Conservation (phyloP, 2,113 vertebrate genomes). For the Axis porcinus region DNA sequence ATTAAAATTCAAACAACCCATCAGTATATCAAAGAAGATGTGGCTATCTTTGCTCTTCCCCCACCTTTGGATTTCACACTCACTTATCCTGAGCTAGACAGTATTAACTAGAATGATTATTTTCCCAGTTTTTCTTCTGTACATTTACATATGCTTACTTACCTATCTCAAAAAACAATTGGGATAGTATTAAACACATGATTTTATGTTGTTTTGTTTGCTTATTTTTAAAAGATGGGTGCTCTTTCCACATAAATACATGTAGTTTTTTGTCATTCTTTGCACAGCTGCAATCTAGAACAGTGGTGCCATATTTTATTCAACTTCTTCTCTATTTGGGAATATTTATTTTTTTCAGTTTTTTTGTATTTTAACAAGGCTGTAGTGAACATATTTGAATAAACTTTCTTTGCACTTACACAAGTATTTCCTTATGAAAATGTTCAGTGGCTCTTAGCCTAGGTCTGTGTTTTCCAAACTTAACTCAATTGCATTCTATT, state of each 20-base stretch:
- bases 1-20: not conserved
- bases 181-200: not conserved
- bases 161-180: not conserved
- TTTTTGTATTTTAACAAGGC: not conserved
- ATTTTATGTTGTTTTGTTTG: not conserved
- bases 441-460: not conserved
- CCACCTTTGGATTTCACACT: not conserved
- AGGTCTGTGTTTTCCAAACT: not conserved
- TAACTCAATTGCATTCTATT: not conserved
- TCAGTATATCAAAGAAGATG: not conserved
- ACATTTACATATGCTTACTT: not conserved
- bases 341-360: not conserved
- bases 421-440: not conserved
- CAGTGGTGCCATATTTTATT: not conserved
- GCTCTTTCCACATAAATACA: not conserved
- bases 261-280: not conserved
- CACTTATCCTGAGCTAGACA: not conserved
- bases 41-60: fast-evolving
- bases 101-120: not conserved
- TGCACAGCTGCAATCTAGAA: not conserved
- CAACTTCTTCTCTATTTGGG: not conserved
- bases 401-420: not conserved
- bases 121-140: not conserved
- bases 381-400: not conserved
- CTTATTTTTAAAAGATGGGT: not conserved